Conservation (phyloP, 2,797 vertebrate species). For the Threskiornis aethiopicus region DNA sequence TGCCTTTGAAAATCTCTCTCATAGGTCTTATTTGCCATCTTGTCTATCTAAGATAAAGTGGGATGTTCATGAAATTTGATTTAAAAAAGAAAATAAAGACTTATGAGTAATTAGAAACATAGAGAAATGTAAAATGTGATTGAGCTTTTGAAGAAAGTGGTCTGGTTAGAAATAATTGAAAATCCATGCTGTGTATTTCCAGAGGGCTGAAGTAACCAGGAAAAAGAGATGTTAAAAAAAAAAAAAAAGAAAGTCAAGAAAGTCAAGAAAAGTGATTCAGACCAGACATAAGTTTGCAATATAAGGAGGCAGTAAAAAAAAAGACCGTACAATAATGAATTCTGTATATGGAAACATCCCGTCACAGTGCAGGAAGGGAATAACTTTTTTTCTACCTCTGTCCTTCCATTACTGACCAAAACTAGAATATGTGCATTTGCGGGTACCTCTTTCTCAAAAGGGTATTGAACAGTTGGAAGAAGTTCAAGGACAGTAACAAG, state of each 20-base stretch:
- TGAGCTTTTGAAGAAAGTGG: background rate
- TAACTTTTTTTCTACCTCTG: background rate
- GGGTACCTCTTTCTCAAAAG: background rate
- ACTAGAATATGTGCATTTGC: background rate
- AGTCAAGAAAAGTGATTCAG: background rate
- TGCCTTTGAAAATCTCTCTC: background rate
- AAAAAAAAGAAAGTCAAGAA: background rate
- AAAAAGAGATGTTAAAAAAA: background rate
- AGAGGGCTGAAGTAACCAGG: background rate
- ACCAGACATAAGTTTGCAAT: background rate
- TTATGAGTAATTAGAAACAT: background rate
- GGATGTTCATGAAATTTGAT: background rate
- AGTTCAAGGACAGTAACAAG: background rate
- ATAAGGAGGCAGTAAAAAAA: background rate
- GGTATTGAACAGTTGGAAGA: background rate
- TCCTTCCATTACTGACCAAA: background rate
- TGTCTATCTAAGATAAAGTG: background rate
- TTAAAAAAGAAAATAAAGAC: background rate
- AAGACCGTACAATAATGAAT: background rate
- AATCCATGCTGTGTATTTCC: background rate
- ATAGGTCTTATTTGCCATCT: background rate
- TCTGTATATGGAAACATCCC: background rate
- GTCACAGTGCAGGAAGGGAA: background rate
- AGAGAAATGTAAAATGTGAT: background rate
- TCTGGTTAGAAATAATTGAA: background rate